phyloP scores from a whole-genome alignment of 2,888 invertebrate species.

The Acanthacorydalis orientalis region DNA sequence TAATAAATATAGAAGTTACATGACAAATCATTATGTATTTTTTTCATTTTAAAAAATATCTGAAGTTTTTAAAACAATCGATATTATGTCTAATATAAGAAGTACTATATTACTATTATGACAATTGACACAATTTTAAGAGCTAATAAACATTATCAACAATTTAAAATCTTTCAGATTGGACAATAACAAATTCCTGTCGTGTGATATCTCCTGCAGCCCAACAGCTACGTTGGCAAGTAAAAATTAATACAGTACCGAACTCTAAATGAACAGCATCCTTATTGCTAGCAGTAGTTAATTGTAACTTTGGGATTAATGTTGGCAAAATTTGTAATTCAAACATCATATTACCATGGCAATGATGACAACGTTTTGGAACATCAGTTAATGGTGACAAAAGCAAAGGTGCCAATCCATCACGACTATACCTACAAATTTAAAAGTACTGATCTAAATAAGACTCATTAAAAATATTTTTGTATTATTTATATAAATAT shows the following conservation, averaged over 20 bases:
- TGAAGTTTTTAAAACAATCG: no score
- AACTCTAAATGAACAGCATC: constrained; percentile 50
- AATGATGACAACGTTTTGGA: constrained; percentile 43
- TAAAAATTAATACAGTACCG: constrained; percentile 71
- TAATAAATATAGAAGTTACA: no score
- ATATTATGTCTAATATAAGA: no score
- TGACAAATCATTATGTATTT: no score
- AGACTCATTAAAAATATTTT: background rate
- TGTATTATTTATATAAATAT: background rate
- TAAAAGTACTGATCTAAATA: background rate
- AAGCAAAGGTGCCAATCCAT: constrained; percentile 44
- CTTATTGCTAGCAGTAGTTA: constrained; percentile 33
- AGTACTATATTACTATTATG: no score
- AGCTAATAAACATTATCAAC: background rate
- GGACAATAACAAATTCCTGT: constrained; percentile 57
- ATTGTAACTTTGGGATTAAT: constrained; percentile 49
- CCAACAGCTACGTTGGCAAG: constrained; percentile 79
- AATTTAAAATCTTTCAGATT: constrained; percentile 40
- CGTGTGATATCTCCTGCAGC: constrained; percentile 44
- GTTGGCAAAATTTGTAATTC: constrained; percentile 76
- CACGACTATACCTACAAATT: constrained; percentile 55
- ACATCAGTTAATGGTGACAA: constrained; percentile 45
- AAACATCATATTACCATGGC: constrained; percentile 53
- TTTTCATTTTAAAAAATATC: no score
- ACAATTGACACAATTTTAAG: no score